Evolutionary conservation across 2,113 vertebrate genomes (phyloP).

Genomic region (Ammodytes marinus): DNA sequence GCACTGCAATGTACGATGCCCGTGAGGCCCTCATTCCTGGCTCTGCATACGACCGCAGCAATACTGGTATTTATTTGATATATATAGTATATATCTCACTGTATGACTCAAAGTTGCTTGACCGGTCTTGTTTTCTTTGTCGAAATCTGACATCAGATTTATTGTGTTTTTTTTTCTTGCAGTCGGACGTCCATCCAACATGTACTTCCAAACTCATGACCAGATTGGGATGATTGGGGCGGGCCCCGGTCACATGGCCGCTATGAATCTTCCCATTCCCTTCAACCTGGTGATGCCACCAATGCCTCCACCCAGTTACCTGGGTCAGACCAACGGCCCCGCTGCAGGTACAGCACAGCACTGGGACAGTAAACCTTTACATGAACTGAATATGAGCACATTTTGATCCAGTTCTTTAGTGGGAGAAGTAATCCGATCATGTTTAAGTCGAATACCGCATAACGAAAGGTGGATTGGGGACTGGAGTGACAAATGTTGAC

Average conservation of each 20-base stretch:
- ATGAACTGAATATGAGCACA: not conserved
- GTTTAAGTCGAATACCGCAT: not conserved
- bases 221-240: conserved; percentile 98
- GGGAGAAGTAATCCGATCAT: not conserved
- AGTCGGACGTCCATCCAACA: conserved; percentile 93
- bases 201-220: conserved; percentile 99
- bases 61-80: conserved; percentile 64
- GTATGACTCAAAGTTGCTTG: not conserved
- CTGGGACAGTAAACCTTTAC: not conserved
- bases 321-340: conserved; percentile 94
- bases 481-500: not conserved
- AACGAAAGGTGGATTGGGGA: not conserved
- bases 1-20: conserved; percentile 98
- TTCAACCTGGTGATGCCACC: conserved; percentile 99
- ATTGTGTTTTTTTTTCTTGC: conserved; percentile 7
- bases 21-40: conserved; percentile 97
- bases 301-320: conserved; percentile 94
- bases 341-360: conserved; percentile 85
- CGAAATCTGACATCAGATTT: not conserved
- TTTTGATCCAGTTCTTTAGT: not conserved
- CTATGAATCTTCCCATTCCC: conserved; percentile 98
- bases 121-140: not conserved
- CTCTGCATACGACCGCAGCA: conserved; percentile 96
- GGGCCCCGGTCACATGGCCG: conserved; percentile 91
- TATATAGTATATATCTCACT: not conserved